Evolutionary conservation across 2,113 vertebrate species (phyloP).

Genomic region (Pterocles gutturalis): DNA sequence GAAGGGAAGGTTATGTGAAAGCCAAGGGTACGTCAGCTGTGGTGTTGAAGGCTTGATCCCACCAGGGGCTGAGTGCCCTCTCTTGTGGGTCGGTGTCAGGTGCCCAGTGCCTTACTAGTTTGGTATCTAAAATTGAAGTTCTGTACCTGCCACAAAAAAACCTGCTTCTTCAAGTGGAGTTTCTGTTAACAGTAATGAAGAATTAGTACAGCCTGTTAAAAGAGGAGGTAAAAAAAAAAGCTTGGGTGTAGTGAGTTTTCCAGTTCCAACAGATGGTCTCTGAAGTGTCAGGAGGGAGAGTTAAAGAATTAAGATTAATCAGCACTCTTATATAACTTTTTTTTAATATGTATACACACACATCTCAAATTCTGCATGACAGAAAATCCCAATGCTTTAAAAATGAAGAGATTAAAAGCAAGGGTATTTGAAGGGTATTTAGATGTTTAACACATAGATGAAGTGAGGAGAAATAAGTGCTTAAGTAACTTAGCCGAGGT

Average conservation of each 20-base stretch:
- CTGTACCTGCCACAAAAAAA: background rate
- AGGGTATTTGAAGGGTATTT: background rate
- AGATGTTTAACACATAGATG: background rate
- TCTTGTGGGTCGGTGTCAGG: background rate
- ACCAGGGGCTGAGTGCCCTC: background rate
- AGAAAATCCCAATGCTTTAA: background rate
- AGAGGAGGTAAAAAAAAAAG: background rate
- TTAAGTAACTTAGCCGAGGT: background rate
- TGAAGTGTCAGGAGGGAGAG: background rate
- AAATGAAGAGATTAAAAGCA: background rate
- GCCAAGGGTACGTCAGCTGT: background rate
- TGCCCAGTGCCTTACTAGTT: background rate
- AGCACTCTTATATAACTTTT: background rate
- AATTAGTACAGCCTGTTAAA: background rate
- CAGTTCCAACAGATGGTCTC: background rate
- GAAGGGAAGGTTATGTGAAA: background rate
- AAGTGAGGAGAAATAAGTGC: background rate
- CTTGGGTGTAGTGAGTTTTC: background rate
- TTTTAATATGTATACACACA: accelerated
- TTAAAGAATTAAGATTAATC: background rate
- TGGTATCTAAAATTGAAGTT: background rate
- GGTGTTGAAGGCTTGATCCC: background rate
- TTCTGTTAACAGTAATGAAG: background rate
- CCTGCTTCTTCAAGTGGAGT: background rate
- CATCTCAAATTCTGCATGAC: background rate